These are phyloP conservation scores for Craniophora ligustri DNA, from an alignment of 2,888 invertebrate genomes.

Conservation along the genomic window DNA sequence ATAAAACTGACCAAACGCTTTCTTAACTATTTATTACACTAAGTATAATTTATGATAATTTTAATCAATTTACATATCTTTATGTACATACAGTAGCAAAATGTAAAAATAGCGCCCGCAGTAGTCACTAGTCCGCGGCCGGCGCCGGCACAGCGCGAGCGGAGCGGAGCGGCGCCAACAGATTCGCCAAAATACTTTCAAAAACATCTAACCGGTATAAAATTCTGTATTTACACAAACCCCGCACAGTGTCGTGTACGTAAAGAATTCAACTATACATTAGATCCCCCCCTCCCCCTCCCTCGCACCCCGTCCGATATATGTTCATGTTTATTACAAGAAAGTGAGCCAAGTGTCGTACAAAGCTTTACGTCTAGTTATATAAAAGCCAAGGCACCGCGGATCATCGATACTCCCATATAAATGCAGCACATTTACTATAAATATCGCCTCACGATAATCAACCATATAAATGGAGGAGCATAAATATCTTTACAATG, in stretches of 20 bases:
- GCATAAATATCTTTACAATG: conserved; percentile 13
- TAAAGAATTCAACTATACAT: conserved; percentile 17
- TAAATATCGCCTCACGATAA: conserved; percentile 11
- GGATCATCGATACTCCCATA: conserved; percentile 42
- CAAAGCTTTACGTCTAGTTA: conserved; percentile 33
- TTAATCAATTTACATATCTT: conserved; percentile 84
- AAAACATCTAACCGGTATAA: conserved; percentile 72
- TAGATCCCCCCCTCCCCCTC: not conserved
- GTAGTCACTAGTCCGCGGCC: no score
- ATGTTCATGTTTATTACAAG: no score
- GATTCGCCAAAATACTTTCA: conserved; percentile 64
- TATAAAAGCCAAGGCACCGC: conserved; percentile 66
- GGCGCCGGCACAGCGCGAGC: no score
- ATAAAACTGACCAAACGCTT: conserved; percentile 61
- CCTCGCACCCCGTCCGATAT: not conserved
- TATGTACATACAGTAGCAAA: conserved; percentile 87
- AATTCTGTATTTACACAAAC: conserved; percentile 79
- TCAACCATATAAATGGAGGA: conserved; percentile 12
- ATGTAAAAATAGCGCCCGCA: conserved; percentile 74
- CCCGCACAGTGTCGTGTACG: conserved; percentile 26
- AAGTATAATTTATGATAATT: conserved; percentile 84
- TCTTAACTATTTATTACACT: conserved; percentile 87
- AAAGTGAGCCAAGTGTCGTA: conserved; percentile 2
- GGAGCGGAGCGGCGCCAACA: conserved; percentile 40
- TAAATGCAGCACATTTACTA: conserved; percentile 45